Base-by-base conservation (phyloP, 2,797 vertebrate species). In the Cryptoblepharus egeriae region DNA sequence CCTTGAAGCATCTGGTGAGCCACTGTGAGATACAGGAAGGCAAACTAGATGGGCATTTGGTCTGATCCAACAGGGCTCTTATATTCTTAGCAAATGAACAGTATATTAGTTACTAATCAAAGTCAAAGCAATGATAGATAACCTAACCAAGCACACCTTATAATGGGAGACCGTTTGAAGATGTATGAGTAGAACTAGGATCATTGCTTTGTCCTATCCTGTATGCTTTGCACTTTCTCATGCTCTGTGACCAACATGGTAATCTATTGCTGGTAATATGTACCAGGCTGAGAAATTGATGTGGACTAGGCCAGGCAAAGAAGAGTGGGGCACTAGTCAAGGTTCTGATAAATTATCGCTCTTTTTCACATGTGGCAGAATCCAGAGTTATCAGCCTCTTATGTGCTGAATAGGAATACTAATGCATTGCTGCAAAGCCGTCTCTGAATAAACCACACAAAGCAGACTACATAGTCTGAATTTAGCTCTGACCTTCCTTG, bases 381-480 rank as follows among this genome's bases (percentile, higher is more conserved):
- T 9, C 52, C 11, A 12, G 49, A 77, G 60, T 49, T 60, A 60
- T 77, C 52, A 49, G 69, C 49, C 5, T 75, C 70, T 58, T 72
- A 37, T 24, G 37, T 35, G 30, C 49, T 81, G 24, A 81, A 57
- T 45, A 30, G 28, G 68, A 85, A 77, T 64, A 39, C 49, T 72
- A 77, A 73, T 68, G 68, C 61, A 6, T n/a, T 24, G 26, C 57
- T 67, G 39, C 28, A 68, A 81, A 73, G 68, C 28, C 49, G 52
- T 73, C 26, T 68, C 16, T 39, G 84, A 81, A 81, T 76, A 70
- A 58, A n/a, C 68, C 52, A 42, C 42, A 80, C 60, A 80, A 37
- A 52, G 60, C 37, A 28, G 58, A 15, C 67, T 24, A 42, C 68
- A 12, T 7, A 32, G 30, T 67, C 42, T 28, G 57, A 61, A 69